Conservation (phyloP, 2,797 vertebrate species). For the Acridotheres tristis region DNA sequence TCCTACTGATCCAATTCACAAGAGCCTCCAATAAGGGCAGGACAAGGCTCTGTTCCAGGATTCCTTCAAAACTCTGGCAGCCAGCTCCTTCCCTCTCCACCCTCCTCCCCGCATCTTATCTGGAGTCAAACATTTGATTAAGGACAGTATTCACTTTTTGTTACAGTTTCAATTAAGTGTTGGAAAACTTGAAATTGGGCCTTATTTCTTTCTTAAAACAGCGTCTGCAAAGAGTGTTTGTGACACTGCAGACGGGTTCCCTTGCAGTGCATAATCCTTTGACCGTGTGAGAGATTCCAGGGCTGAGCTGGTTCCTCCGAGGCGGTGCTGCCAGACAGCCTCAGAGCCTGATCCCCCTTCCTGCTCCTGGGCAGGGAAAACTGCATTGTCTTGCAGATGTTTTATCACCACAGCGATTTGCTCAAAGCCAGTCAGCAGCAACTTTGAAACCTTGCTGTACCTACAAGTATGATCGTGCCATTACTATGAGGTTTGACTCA, state of each 20-base stretch:
- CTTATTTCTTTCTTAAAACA: neutral
- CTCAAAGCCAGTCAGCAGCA: neutral
- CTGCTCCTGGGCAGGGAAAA: neutral
- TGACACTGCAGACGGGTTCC: neutral
- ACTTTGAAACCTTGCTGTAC: neutral
- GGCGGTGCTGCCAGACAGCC: fast-evolving
- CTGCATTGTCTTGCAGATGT: neutral
- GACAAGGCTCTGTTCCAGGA: neutral
- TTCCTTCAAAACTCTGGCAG: neutral
- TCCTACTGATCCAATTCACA: neutral
- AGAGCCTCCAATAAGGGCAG: neutral
- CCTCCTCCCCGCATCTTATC: neutral
- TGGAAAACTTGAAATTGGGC: neutral
- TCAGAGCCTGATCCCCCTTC: neutral
- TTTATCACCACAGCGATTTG: neutral
- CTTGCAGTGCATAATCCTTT: neutral
- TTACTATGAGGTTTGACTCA: neutral
- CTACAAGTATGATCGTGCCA: neutral
- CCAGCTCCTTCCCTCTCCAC: neutral
- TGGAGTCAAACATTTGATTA: neutral
- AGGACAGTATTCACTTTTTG: fast-evolving
- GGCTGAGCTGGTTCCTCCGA: neutral
- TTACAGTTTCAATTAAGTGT: neutral
- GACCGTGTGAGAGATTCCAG: neutral
- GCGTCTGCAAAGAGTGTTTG: neutral